Conservation (phyloP, 2,797 vertebrate species). For the Aselliscus stoliczkanus region DNA sequence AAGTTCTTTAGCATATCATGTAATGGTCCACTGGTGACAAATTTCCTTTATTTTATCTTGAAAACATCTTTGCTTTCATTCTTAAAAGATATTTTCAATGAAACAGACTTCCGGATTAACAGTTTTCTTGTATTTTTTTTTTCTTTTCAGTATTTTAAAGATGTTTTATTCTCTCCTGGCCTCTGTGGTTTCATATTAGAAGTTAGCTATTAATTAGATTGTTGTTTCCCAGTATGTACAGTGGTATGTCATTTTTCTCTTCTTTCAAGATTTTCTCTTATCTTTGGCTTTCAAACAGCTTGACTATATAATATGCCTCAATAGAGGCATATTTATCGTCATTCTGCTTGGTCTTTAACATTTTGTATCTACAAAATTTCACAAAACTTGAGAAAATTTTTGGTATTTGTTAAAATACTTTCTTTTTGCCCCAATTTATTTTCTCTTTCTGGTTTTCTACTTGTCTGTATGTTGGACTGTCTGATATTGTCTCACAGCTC, state of each 20-base stretch:
- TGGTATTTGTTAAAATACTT: neutral
- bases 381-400: neutral
- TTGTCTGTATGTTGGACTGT: neutral
- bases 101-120: neutral
- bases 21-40: neutral
- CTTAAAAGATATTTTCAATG: neutral
- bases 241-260: neutral
- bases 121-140: neutral
- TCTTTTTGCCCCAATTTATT: neutral
- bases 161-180: neutral
- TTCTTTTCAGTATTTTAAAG: neutral
- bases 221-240: neutral
- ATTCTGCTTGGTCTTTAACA: neutral
- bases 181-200: neutral
- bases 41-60: neutral
- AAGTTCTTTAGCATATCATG: neutral
- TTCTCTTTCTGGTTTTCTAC: neutral
- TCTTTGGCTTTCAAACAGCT: neutral
- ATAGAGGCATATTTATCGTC: neutral
- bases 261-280: neutral
- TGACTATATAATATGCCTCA: neutral
- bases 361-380: neutral
- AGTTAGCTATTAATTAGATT: neutral
- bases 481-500: neutral
- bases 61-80: neutral